Base-by-base conservation (phyloP, 2,113 vertebrate genomes). In the Perca schrenkii region DNA sequence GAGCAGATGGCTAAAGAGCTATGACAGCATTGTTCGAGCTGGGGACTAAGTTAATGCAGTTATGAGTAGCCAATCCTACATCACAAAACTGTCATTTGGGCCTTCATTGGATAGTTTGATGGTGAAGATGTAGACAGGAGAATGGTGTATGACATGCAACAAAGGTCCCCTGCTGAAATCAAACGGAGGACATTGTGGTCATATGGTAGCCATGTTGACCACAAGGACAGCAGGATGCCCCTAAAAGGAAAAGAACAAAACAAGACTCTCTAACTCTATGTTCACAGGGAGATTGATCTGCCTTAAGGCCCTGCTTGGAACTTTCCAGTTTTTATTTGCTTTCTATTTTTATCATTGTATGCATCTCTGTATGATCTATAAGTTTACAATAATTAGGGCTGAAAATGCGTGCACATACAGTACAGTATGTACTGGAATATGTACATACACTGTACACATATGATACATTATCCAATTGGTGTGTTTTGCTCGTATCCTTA, bases 401-500 rank as follows among this genome's bases (percentile, higher is more conserved):
- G 8, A 10, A 67, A 68, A 72, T 62, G 49, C n/a, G 17, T 56
- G 22, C 17, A 15, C 6, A 34, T 40, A 17, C 25, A 66, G 21
- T 40, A 17, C 25, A 66, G 21, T 46, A 8, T 8, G 1, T 40
- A 57, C 4, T 52, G 22, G 8, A 28, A 22, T 19, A 17, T 28
- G 4, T 31, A 8, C 21, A 17, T 21, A 16, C 3, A 28, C 7
- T 49, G 22, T 16, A 15, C 36, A 17, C 36, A 43, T 17, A 34
- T 8, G 4, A 31, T 7, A 17, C 57, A 49, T 63, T 66, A 78
- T 52, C 15, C 36, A 3, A n/a, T 10, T 16, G 15, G 50, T 82
- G 75, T 56, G 22, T 83, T 79, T 61, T 63, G 19, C 75, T 43
- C 12, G 2, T 7, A 61, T 54, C 64, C 54, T 69, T 70, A 25